Base-by-base conservation (phyloP, 2,888 invertebrate species). In the Chesias legatella region DNA sequence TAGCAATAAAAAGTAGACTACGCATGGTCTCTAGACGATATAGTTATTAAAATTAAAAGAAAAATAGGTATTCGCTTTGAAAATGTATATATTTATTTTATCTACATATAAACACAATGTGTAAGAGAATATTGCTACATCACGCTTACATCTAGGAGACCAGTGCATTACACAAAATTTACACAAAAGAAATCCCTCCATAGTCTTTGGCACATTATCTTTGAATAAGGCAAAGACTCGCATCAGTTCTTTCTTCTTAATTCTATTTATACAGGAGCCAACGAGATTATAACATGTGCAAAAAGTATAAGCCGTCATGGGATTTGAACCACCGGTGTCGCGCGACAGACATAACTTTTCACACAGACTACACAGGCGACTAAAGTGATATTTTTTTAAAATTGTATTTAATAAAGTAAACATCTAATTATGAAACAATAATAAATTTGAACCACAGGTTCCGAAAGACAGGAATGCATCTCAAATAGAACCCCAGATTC, bases 141-240 rank as follows among this genome's bases (percentile, higher is more conserved):
- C 73, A 71, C 69, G 67, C 72, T 73, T 79, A 79, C 60, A 53
- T 29, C 73, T 79, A 81, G 58, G 82, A 85, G 85, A 85, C 85
- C 84, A 85, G 85, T 84, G 86, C 82, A 69, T 73, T 75, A 80
- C 73, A 74, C 73, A 67, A 69, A 56, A 73, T 53, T 58, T 63
- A 56, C 68, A 68, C 72, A 74, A 63, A 73, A 64, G 61, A 63
- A 73, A 71, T 67, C 73, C 73, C 58, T 76, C 70, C 67, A 69
- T 77, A 84, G 85, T 88, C 88, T 88, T 88, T 88, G 88, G 88
- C 88, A 88, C 88, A 79, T 70, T 74, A 80, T 88, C 88, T 88
- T 88, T 86, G 88, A 84, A 74, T 51, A 64, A 67, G 72, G 76
- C 88, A 85, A 88, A 88, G 88, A 88, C 85, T 82, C 75, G 63